A percentile compares a stretch with the other conserved stretches of the same genome.
Evolutionary conservation across 2,113 vertebrate species (phyloP).

Genomic region (Centropus bengalensis): DNA sequence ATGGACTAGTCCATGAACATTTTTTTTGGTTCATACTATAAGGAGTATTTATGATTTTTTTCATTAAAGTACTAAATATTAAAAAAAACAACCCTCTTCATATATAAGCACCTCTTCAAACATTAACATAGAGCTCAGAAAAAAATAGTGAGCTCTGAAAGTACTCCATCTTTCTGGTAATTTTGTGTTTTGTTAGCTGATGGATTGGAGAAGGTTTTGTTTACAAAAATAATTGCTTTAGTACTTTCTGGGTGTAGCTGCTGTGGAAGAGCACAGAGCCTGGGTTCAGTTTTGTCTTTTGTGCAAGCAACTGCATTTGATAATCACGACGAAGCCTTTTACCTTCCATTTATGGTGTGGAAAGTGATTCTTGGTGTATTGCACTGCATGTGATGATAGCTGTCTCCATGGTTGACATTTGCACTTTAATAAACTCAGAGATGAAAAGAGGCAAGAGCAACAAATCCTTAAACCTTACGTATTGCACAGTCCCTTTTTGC

Average conservation of each 20-base stretch:
- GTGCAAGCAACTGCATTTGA: conserved; percentile 14
- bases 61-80: neutral
- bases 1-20: neutral
- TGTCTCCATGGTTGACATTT: conserved; percentile 65
- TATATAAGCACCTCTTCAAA: neutral
- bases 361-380: conserved; percentile 42
- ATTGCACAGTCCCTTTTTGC: neutral
- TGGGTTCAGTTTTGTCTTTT: conserved; percentile 73
- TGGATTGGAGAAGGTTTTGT: neutral
- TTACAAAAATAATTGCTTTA: neutral
- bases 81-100: neutral
- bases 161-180: neutral
- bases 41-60: neutral
- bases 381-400: conserved; percentile 59
- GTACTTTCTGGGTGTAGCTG: neutral
- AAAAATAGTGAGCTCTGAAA: neutral
- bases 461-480: neutral
- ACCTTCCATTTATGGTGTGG: conserved; percentile 44
- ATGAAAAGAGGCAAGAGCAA: conserved; percentile 46
- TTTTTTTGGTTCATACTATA: neutral
- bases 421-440: conserved; percentile 71
- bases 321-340: conserved; percentile 39
- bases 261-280: neutral
- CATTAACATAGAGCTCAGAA: neutral
- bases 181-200: neutral